Base-by-base conservation (phyloP, 1,140 invertebrate genomes). In the Caenorhabditis briggsae region DNA sequence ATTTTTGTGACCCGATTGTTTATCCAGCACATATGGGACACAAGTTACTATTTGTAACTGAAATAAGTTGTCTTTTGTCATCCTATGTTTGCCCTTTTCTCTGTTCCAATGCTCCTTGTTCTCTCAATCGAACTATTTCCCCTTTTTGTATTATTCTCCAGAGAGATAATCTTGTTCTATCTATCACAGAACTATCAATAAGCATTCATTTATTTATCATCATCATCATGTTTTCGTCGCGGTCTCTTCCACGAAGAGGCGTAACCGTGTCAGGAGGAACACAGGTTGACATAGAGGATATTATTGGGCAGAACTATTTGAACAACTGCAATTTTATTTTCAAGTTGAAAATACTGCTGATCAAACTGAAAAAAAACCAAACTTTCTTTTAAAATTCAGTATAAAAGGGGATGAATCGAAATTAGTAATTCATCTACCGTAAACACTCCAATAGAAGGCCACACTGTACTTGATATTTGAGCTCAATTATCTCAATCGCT, bases 41-140 rank as follows among this genome's bases (percentile, higher is more conserved):
- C 43, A 50, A 53, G 12, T 33, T 65, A 78, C 70, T 78, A 53
- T 78, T 78, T 78, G 70, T 78, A 50, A 48, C 70, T 78, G 70
- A 78, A 78, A 65, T 65, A 65, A 23, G 43, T 25, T 78, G 8
- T 50, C 41, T 7, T 25, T 50, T 50, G n/a, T 50, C 46, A 25
- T 78, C n/a, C 46, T 14, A 78, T 78, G 70, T 78, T 78, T 78
- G 70, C 46, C 2, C n/a, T 78, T 78, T 50, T 9, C 50, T 78
- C 46, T 78, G 70, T 78, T 78, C 70, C 70, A 78, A 50, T 78
- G 43, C 70, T 78, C 70, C 11, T 46, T 41, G 64, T 70, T 46
- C 33, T 46, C 43, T 46, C 1, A 78, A 78, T 50, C 3, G 20
- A 11, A 9, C 2, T 2, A 53, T 16, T 14, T 53, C 50, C 16